phyloP scores from a whole-genome alignment of 2,888 invertebrate species.

The Yponomeuta evonymella region DNA sequence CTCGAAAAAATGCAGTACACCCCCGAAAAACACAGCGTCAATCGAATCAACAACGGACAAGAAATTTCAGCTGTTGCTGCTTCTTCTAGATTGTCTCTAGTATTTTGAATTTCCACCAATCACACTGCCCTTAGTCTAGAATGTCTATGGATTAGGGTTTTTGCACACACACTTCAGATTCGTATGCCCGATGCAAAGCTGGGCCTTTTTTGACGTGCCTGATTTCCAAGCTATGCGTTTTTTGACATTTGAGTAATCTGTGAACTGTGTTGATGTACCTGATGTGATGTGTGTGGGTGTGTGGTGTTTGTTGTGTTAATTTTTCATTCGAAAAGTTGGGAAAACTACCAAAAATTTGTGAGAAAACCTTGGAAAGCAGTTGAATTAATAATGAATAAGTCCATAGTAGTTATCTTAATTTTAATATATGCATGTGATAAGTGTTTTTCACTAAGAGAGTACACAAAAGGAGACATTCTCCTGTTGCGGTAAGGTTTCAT shows the following conservation, averaged over 20 bases:
- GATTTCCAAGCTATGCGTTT: not conserved
- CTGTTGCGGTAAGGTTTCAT: constrained; percentile 62
- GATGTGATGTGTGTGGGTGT: too few species aligned
- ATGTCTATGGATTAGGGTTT: constrained; percentile 18
- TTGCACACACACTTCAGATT: not conserved
- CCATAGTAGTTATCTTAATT: constrained; percentile 27
- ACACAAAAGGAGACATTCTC: constrained; percentile 75
- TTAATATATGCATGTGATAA: constrained; percentile 39
- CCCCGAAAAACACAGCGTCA: constrained; percentile 54
- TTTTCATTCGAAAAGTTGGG: not conserved
- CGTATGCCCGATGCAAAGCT: not conserved
- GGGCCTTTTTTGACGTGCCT: not conserved
- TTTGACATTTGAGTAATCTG: not conserved
- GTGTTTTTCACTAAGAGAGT: constrained; percentile 57
- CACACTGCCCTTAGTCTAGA: not conserved
- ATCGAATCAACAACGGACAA: constrained; percentile 50
- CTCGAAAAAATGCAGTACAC: constrained; percentile 46
- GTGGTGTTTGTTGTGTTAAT: too few species aligned
- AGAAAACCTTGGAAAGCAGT: not conserved
- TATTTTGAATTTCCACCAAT: constrained; percentile 63
- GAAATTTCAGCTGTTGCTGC: constrained; percentile 71
- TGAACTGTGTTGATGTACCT: not conserved
- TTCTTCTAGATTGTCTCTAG: constrained; percentile 53
- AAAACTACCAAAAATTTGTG: not conserved
- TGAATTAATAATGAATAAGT: constrained; percentile 29